Percentiles rank a stretch among this genome's conserved stretches.
Evolutionary conservation across 2,797 vertebrate genomes (phyloP).

Genomic region (Cyclura pinguis): DNA sequence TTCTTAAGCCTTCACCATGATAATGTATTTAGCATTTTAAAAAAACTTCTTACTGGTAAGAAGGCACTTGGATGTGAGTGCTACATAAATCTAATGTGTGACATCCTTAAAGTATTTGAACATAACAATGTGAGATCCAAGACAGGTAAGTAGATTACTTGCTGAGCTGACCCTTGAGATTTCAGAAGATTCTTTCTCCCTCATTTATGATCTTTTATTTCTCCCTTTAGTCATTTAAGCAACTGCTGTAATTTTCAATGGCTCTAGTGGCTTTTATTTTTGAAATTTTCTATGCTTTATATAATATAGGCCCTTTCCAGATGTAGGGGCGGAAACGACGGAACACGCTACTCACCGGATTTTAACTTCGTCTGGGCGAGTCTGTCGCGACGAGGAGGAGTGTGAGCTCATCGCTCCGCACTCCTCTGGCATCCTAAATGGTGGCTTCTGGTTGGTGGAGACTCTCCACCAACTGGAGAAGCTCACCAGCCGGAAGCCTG

Average conservation of each 20-base stretch:
- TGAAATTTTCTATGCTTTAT: conserved; percentile 38
- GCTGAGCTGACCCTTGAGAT: conserved; percentile 59
- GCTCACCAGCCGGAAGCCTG: too few species aligned
- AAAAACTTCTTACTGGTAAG: conserved; percentile 46
- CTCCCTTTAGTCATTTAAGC: conserved; percentile 60
- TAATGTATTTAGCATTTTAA: conserved; percentile 61
- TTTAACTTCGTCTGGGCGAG: too few species aligned
- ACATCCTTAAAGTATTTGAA: conserved; percentile 55
- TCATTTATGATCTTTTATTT: conserved; percentile 68
- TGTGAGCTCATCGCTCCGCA: too few species aligned
- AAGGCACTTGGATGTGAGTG: conserved; percentile 43
- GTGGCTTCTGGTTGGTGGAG: too few species aligned
- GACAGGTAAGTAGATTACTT: conserved; percentile 52
- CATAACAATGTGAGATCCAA: conserved; percentile 50
- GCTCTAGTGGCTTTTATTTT: conserved; percentile 62
- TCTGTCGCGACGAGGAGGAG: too few species aligned
- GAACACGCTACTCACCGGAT: too few species aligned
- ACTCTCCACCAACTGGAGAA: too few species aligned
- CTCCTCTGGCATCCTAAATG: too few species aligned
- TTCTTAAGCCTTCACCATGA: conserved; percentile 50
- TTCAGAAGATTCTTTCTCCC: conserved; percentile 53
- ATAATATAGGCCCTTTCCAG: too few species aligned
- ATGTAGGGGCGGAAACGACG: too few species aligned
- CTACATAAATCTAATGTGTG: conserved; percentile 46
- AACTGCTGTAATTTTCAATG: conserved; percentile 59